phyloP scores from a whole-genome alignment of 2,888 invertebrate genomes.

The Drosophila peninsularis region DNA sequence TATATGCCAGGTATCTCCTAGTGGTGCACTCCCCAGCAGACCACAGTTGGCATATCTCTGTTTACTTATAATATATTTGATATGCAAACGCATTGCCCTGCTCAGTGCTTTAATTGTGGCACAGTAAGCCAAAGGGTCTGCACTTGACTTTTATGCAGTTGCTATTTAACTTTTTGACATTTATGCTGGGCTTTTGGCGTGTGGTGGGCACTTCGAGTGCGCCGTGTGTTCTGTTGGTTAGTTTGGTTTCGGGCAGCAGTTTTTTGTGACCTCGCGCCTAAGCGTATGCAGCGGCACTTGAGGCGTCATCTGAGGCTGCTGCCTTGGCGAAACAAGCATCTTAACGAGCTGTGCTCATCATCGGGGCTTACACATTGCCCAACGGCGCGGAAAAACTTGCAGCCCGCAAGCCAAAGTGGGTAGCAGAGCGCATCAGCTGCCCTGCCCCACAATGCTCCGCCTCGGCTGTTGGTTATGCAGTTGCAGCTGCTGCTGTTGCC shows the following conservation, averaged over 20 bases:
- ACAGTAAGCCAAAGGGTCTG: constrained; percentile 23
- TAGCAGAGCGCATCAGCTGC: constrained; percentile 40
- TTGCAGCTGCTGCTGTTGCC: constrained; percentile 28
- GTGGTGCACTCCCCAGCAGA: neutral
- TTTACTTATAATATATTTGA: constrained; percentile 23
- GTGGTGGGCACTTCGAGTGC: constrained; percentile 14
- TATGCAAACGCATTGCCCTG: constrained; percentile 2
- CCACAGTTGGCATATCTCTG: neutral
- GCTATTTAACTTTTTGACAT: constrained; percentile 66
- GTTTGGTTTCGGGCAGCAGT: neutral
- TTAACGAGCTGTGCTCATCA: constrained; percentile 57
- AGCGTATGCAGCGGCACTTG: constrained; percentile 58
- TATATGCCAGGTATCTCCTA: neutral
- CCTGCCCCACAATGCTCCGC: constrained; percentile 16
- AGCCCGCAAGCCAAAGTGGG: constrained; percentile 40
- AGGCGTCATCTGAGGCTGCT: constrained; percentile 20
- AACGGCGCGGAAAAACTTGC: constrained; percentile 48
- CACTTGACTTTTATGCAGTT: constrained; percentile 61
- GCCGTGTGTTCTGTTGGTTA: constrained; percentile 1
- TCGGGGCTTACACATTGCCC: constrained; percentile 49
- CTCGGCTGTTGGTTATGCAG: constrained; percentile 35
- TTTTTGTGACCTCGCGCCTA: constrained; percentile 46
- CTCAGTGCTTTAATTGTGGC: constrained; percentile 52
- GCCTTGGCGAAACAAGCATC: constrained; percentile 57
- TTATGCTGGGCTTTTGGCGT: constrained; percentile 38